phyloP scores from a whole-genome alignment of 1,140 invertebrate genomes.

The Rhysida immarginata region DNA sequence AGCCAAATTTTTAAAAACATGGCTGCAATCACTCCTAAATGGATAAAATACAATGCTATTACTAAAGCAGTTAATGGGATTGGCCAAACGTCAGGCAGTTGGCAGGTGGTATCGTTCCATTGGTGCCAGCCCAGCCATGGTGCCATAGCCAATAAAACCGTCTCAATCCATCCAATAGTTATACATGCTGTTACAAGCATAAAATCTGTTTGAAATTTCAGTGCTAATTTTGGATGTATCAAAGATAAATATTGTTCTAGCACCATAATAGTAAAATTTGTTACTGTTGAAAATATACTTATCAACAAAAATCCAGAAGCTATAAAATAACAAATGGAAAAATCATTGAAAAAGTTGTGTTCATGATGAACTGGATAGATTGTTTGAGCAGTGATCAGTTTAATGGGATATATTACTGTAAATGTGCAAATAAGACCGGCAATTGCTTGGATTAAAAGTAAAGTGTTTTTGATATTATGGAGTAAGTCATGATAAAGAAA shows the following conservation, averaged over 20 bases:
- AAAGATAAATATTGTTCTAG: constrained; percentile 14
- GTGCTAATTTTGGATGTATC: constrained; percentile 11
- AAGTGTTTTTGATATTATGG: constrained; percentile 10
- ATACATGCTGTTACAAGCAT: constrained; percentile 5
- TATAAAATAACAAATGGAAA: constrained; percentile 14
- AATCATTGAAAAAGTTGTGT: constrained; percentile 14
- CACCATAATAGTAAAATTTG: constrained; percentile 15
- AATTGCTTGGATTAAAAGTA: constrained; percentile 14
- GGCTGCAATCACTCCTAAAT: constrained; percentile 10
- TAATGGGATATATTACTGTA: constrained; percentile 16
- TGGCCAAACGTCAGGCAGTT: constrained; percentile 18
- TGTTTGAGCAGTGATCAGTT: constrained; percentile 12
- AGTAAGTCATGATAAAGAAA: constrained; percentile 13
- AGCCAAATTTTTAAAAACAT: constrained; percentile 14
- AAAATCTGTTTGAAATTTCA: constrained; percentile 1
- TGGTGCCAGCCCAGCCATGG: constrained; percentile 18
- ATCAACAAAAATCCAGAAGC: constrained; percentile 14
- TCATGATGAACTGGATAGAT: not conserved
- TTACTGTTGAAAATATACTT: constrained; percentile 12
- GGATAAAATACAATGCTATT: constrained; percentile 12
- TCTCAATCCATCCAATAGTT: constrained; percentile 14
- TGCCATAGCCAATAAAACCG: constrained; percentile 11
- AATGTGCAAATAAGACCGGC: constrained; percentile 15
- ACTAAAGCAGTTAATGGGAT: constrained; percentile 16
- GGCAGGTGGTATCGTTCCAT: constrained; percentile 16